Base-by-base conservation (phyloP, 2,797 vertebrate species). In the Sciurus carolinensis region DNA sequence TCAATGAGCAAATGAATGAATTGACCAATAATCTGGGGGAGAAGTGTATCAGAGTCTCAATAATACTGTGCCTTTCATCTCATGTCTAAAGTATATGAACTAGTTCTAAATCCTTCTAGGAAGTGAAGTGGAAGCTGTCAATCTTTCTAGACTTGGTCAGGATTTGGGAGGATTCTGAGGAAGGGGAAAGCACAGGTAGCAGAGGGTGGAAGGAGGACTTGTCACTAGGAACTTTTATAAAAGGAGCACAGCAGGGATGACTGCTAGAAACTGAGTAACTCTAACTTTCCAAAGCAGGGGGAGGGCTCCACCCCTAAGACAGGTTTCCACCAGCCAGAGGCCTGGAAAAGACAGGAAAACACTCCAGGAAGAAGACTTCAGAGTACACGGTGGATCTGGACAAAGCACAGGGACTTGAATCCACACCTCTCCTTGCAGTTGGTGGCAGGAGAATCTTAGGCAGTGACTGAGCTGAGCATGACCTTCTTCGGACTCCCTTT, bases 361-460 rank as follows among this genome's bases (percentile, higher is more conserved):
- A 22, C 7, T 20, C 3, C 17, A 52, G 30, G 3, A 84, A 13
- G 42, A 59, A 93, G 59, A 1, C 7, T 57, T 26, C 24, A n/a
- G 36, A 0, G 7, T 47, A 52, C 1, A 0, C 3, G 14, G 47
- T 47, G 12, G 18, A 20, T 52, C 30, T 3, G 10, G n/a, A 20
- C 15, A 57, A 59, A 71, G 30, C 18, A 50, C 3, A 44, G 1
- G 14, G 57, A 88, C 9, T 3, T 26, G 15, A 83, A 44, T 18
- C 89, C 28, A 77, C 26, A 15, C 24, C 33, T 76, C 26, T 36
- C 0, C 11, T n/a, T n/a, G 2, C 0, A 50, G 50, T 1, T 72
- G 50, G 18, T 54, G 69, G 30, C 62, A 33, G 1, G 59, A 86
- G 17, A 11, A 2, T 47, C 44, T 28, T 22, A 28, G 28, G n/a